These are phyloP conservation scores for Mormyrus proboscirostris DNA, from an alignment of 2,797 vertebrate species.

Conservation along the genomic window DNA sequence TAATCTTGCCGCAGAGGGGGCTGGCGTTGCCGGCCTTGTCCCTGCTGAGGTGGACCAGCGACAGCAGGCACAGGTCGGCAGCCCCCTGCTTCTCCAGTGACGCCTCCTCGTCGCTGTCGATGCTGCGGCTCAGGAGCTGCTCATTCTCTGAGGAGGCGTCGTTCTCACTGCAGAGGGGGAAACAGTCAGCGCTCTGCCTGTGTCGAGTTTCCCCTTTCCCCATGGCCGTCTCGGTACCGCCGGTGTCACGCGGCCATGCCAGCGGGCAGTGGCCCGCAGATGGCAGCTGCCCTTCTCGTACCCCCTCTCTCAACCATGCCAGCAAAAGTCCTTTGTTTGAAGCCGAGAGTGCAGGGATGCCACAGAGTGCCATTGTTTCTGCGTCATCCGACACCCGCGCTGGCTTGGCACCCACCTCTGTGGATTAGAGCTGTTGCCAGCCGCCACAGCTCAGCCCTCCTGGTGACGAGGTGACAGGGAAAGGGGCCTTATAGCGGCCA, in stretches of 20 bases:
- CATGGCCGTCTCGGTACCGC: not conserved
- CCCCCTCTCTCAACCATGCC: not conserved
- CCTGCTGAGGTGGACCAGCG: constrained; percentile 79
- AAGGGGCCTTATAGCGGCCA: not conserved
- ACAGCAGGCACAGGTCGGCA: constrained; percentile 82
- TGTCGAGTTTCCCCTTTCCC: not conserved
- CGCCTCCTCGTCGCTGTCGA: constrained; percentile 93
- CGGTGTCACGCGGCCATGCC: not conserved
- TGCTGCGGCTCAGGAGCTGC: constrained; percentile 87
- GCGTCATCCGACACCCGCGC: constrained; percentile 56
- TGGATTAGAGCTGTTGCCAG: constrained; percentile 61
- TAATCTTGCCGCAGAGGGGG: constrained; percentile 61
- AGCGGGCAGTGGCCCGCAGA: not conserved
- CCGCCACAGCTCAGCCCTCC: constrained; percentile 27
- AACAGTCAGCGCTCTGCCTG: not conserved
- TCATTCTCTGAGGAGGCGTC: constrained; percentile 97
- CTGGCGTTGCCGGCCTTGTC: constrained; percentile 63
- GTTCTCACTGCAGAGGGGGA: constrained; percentile 71
- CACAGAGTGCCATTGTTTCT: constrained; percentile 64
- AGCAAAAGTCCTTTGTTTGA: constrained; percentile 53
- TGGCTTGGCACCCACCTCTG: constrained; percentile 45
- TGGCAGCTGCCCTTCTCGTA: not conserved
- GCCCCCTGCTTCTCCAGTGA: constrained; percentile 81
- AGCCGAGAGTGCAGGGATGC: constrained; percentile 40
- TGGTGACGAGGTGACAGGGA: too few species aligned